Base-by-base conservation (phyloP, 2,113 vertebrate genomes). In the Thalassoma bifasciatum region DNA sequence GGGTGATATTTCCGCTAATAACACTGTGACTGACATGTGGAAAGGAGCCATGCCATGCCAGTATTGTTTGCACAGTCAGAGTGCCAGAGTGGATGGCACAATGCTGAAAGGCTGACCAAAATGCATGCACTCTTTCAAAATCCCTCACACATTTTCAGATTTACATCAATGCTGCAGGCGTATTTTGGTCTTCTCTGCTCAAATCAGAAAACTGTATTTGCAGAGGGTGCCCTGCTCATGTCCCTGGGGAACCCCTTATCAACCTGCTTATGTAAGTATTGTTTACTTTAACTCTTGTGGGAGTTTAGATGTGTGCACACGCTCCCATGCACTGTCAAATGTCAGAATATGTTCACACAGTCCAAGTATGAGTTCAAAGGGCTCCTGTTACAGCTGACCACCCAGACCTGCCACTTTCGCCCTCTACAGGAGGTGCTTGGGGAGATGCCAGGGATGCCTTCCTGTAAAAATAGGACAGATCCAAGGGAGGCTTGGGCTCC, bases 381-480 rank as follows among this genome's bases (percentile, higher is more conserved):
- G 88, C 79, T 92, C 88, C 40, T 17, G 66, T 89, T 90, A 85
- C 87, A 90, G 85, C 59, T 42, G 82, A 87, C 82, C 74, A 82
- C 84, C 56, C 59, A 68, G 75, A 62, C 65, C 78, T 34, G 69
- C 73, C 51, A 76, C 84, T 83, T 85, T 85, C 87, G 66, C 85
- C 72, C 52, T 83, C 50, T 59, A 51, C 67, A 71, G 65, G 79
- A 83, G 79, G 78, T 23, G 40, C 81, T 56, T 52, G 61, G 69
- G 76, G 67, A 57, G 70, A 83, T 86, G 84, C 84, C 86, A 82
- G 75, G 50, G 79, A 89, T 92, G 83, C 88, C 78, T 81, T 66
- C 46, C 17, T 6, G 38, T 89, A 91, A 90, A 94, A 94, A 94
- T 94, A 94, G 91, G 84, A 77, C 66, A 57, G 82, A 84, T 90